Percentiles rank a stretch among this genome's conserved stretches.
phyloP scores from a whole-genome alignment of 2,888 invertebrate species.

The Rhynchonema sp. region DNA sequence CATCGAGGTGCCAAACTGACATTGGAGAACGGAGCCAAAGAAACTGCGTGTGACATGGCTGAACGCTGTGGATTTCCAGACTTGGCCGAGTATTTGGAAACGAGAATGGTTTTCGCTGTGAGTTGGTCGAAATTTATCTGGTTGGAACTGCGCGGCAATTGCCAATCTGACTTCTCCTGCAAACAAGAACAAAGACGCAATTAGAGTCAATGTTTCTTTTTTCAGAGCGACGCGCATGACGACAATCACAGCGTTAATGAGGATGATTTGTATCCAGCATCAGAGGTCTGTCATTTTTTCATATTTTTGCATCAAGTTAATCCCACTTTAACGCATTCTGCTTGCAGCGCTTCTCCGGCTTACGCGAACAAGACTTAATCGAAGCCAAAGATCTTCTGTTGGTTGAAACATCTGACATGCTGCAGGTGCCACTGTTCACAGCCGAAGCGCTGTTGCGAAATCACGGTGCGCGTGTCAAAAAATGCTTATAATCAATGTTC shows the following conservation, averaged over 20 bases:
- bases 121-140: too few species aligned
- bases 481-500: too few species aligned
- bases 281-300: slow-evolving; percentile 1
- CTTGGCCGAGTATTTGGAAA: slow-evolving; percentile 45
- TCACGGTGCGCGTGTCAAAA: too few species aligned
- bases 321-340: too few species aligned
- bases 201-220: not conserved
- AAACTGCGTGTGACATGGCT: slow-evolving; percentile 47
- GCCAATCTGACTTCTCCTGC: too few species aligned
- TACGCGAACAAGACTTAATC: slow-evolving; percentile 47
- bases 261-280: slow-evolving; percentile 6
- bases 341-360: slow-evolving; percentile 28
- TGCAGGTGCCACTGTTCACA: slow-evolving; percentile 48
- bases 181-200: not conserved
- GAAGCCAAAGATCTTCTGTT: slow-evolving; percentile 49
- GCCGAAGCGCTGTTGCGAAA: slow-evolving; percentile 47
- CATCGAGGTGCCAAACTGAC: slow-evolving; percentile 43
- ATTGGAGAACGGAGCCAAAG: slow-evolving; percentile 42
- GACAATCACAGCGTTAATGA: slow-evolving; percentile 6
- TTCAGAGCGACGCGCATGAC: not conserved
- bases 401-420: slow-evolving; percentile 50
- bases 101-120: slow-evolving; percentile 48
- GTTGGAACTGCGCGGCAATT: too few species aligned
- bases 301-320: not conserved
- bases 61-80: slow-evolving; percentile 41